phyloP scores from a whole-genome alignment of 2,797 vertebrate species.

The Halcyon badia region DNA sequence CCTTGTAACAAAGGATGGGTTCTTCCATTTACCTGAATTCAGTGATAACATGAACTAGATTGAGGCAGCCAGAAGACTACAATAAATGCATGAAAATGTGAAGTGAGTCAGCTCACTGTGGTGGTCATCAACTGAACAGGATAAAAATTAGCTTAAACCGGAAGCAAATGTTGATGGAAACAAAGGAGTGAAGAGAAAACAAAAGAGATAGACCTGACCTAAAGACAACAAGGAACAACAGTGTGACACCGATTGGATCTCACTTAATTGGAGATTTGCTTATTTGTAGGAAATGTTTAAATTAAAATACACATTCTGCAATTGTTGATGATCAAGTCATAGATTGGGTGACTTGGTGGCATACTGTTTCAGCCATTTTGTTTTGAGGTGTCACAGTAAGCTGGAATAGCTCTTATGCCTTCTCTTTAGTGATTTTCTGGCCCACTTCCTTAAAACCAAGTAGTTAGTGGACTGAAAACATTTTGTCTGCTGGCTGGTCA shows the following conservation, averaged over 20 bases:
- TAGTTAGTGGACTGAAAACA: neutral
- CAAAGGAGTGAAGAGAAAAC: neutral
- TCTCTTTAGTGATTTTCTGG: neutral
- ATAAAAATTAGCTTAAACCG: neutral
- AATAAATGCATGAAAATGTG: neutral
- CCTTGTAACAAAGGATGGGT: neutral
- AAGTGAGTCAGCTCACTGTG: neutral
- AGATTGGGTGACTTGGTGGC: neutral
- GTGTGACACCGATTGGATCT: accelerated
- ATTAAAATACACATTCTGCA: neutral
- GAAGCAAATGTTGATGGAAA: neutral
- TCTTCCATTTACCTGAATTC: neutral
- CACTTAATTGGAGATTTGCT: neutral
- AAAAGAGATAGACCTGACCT: neutral
- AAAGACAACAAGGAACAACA: neutral
- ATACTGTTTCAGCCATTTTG: accelerated
- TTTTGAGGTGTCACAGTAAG: neutral
- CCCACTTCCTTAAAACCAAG: neutral
- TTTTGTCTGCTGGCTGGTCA: neutral
- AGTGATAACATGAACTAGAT: neutral
- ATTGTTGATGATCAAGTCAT: neutral
- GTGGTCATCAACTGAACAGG: neutral
- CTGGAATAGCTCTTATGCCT: neutral
- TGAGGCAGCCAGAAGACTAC: neutral
- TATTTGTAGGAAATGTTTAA: neutral